Conservation (phyloP, 2,113 vertebrate genomes). For the Seriola aureovittata region DNA sequence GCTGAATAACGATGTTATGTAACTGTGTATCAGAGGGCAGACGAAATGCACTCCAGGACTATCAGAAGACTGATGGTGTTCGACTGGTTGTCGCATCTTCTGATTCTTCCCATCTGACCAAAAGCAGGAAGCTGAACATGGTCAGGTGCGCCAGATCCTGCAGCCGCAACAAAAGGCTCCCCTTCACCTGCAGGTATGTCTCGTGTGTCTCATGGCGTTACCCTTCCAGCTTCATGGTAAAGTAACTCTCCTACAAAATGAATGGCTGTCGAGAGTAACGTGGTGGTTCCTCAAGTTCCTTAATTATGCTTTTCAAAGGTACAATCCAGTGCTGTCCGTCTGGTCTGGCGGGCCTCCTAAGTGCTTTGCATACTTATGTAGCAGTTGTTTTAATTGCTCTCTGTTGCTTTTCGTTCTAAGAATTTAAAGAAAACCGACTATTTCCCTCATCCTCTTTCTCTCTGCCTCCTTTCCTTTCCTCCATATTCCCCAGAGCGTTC, state of each 20-base stretch:
- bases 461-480: constrained; percentile 29
- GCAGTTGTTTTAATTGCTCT: not conserved
- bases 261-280: not conserved
- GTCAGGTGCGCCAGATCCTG: constrained; percentile 93
- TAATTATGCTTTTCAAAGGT: not conserved
- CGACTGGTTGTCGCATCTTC: constrained; percentile 77
- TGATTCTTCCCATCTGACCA: constrained; percentile 87
- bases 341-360: not conserved
- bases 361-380: not conserved
- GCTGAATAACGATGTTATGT: constrained; percentile 11
- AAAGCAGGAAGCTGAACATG: constrained; percentile 88
- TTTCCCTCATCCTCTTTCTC: constrained; percentile 17
- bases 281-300: not conserved
- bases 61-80: constrained; percentile 90
- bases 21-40: constrained; percentile 85
- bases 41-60: constrained; percentile 95
- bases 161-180: constrained; percentile 89
- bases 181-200: constrained; percentile 95
- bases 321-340: not conserved
- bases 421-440: constrained; percentile 3
- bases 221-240: not conserved
- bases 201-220: not conserved
- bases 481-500: constrained; percentile 81
- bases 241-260: not conserved
- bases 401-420: not conserved